Evolutionary conservation across 2,888 invertebrate genomes (phyloP), one percentile per base, ranked within the genome.

Genomic region (Philhelius pedissequus): DNA sequence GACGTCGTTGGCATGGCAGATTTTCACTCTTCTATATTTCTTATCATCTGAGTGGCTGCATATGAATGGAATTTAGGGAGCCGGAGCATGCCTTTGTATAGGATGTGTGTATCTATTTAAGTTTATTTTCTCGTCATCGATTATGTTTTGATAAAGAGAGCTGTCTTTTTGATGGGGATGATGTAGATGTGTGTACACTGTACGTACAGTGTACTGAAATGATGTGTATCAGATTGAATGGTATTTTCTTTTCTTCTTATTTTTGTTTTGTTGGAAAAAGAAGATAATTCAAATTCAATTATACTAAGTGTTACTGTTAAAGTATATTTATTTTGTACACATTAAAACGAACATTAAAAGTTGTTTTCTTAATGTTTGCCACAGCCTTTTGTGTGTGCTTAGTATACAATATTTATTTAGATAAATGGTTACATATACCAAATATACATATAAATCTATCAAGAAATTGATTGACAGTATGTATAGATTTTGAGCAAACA

Each of bases 11-110:
- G n/a, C n/a, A 45, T 74, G 74, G 50, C 68, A 83, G 83, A 75
- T 75, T 84, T 54, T 78, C 64, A 60, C 58, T 70, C 80, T 60
- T 71, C n/a, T n/a, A n/a, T n/a, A n/a, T n/a, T n/a, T n/a, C 84
- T 84, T 84, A 84, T 76, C 75, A 71, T 71, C 60, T 80, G 68
- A 80, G 84, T 80, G 75, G 80, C 80, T 84, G 84, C 80, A 84
- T 84, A 84, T 84, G 80, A 84, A 80, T 76, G 80, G 75, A 84
- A 71, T 76, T 84, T 80, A 76, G 60, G 75, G 80, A 75, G 27
- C 71, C 54, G 75, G 80, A 75, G 27, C 71, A 68, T 80, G 52
- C 68, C 62, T 40, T 70, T 79, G 13, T 60, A 40, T 2, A 40
- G 38, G 60, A 40, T 43, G 45, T 64, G 52, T 45, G 45, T 78